A percentile compares a stretch with the other conserved stretches of the same genome.
Evolutionary conservation across 2,888 invertebrate species (phyloP).

Genomic region (Prosapia bicincta): DNA sequence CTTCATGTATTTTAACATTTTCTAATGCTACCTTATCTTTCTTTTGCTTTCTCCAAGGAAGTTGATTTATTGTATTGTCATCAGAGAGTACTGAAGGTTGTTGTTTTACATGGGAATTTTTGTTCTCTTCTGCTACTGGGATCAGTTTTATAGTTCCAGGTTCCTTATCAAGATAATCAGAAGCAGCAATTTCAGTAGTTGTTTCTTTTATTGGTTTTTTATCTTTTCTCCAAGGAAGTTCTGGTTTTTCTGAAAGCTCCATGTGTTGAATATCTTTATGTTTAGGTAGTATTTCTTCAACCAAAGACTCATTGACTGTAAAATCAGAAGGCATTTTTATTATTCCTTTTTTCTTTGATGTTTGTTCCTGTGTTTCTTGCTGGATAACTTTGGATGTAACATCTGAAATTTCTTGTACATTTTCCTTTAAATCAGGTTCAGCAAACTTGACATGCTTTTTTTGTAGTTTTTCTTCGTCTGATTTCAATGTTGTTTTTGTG

Average conservation of each 20-base stretch:
- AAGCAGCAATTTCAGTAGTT: background rate
- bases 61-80: too few species aligned
- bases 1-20: too few species aligned
- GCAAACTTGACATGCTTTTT: background rate
- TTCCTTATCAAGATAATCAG: too few species aligned
- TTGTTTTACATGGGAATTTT: too few species aligned
- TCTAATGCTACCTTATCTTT: background rate
- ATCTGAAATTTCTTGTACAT: background rate
- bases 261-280: background rate
- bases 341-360: background rate
- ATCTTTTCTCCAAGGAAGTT: conserved; percentile 39
- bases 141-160: conserved; percentile 29
- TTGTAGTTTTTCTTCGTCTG: background rate
- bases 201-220: conserved; percentile 19
- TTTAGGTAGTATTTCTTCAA: background rate
- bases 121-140: background rate
- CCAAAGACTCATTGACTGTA: background rate
- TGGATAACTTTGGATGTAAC: background rate
- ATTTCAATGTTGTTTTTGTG: background rate
- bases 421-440: background rate
- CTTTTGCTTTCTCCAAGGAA: conserved; percentile 21
- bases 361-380: background rate
- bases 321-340: background rate
- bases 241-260: conserved; percentile 34
- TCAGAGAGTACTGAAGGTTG: too few species aligned